Evolutionary conservation across 1,140 invertebrate species (phyloP).

Genomic region (Drosophila jambulina): DNA sequence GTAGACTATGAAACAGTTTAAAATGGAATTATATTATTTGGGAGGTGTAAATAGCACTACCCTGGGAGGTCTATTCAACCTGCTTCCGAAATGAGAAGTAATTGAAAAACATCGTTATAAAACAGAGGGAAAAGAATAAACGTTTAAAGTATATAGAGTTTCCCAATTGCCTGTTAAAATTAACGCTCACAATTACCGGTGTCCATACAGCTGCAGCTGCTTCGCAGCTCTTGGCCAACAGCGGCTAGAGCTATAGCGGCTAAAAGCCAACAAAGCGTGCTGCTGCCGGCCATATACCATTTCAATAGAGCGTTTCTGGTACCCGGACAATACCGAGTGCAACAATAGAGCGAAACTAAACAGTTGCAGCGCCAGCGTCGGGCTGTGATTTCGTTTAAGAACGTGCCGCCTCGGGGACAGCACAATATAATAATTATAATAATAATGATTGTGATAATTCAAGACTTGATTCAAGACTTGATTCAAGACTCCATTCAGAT

Average conservation of each 20-base stretch:
- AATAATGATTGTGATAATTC: constrained; percentile 31
- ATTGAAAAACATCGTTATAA: too few relatives aligned
- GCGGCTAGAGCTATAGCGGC: constrained; percentile 5
- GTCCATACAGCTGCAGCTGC: constrained; percentile 41
- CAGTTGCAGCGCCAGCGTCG: constrained; percentile 59
- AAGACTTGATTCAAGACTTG: constrained; percentile 24
- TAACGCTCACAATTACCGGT: constrained; percentile 48
- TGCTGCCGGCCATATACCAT: constrained; percentile 28
- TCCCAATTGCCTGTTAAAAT: constrained; percentile 59
- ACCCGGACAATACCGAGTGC: constrained; percentile 39
- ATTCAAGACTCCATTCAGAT: constrained; percentile 14
- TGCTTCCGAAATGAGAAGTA: background rate
- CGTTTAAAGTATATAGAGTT: constrained; percentile 13
- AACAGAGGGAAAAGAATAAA: constrained; percentile 28
- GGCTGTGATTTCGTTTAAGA: constrained; percentile 65
- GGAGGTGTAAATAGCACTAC: background rate
- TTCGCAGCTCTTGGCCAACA: constrained; percentile 45
- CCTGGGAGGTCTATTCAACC: constrained; percentile 15
- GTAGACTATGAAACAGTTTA: constrained; percentile 12
- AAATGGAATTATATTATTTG: constrained; percentile 5
- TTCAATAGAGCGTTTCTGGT: constrained; percentile 49
- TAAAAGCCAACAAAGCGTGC: constrained; percentile 40
- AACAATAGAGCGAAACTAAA: constrained; percentile 39
- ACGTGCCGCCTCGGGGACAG: constrained; percentile 51
- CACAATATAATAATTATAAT: constrained; percentile 14